Evolutionary conservation across 2,888 invertebrate genomes (phyloP).

Genomic region (Teleiodes luculella): DNA sequence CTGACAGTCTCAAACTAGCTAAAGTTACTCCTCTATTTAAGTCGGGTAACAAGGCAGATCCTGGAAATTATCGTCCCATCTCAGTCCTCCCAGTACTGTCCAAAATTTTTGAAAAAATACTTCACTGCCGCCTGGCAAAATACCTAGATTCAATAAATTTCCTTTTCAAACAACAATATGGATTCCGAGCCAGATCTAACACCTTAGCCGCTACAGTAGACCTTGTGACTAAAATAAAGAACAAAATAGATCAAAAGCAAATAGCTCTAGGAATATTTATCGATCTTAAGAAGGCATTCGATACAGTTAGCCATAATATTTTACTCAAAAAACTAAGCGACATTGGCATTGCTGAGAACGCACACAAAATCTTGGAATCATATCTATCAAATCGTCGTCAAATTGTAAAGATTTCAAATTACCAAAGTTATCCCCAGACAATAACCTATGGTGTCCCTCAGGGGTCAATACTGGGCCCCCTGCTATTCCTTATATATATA

Average conservation of each 20-base stretch:
- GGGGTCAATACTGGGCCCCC: slow-evolving; percentile 21
- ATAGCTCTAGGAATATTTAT: slow-evolving; percentile 18
- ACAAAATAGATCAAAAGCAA: slow-evolving; percentile 13
- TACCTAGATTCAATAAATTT: slow-evolving; percentile 1
- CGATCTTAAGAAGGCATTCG: slow-evolving; percentile 11
- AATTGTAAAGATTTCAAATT: slow-evolving; percentile 11
- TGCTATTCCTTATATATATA: slow-evolving; percentile 18
- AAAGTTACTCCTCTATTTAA: slow-evolving; percentile 16
- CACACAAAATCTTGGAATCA: slow-evolving; percentile 13
- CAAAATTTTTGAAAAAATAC: slow-evolving; percentile 2
- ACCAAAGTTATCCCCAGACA: slow-evolving; percentile 6
- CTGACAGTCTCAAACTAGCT: slow-evolving; percentile 11
- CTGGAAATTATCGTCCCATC: background rate
- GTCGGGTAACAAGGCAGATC: slow-evolving; percentile 9
- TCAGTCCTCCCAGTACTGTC: slow-evolving; percentile 2
- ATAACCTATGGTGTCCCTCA: slow-evolving; percentile 19
- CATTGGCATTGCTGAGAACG: background rate
- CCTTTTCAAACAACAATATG: background rate
- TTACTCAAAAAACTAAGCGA: slow-evolving; percentile 10
- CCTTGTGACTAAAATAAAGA: slow-evolving; percentile 8
- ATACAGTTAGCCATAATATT: slow-evolving; percentile 1
- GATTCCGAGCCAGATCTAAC: slow-evolving; percentile 11
- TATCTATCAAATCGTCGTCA: slow-evolving; percentile 4
- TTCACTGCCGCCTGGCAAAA: background rate
- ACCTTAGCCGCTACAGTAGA: slow-evolving; percentile 13